phyloP scores from a whole-genome alignment of 2,797 vertebrate genomes.

The Halcyon smyrnensis region DNA sequence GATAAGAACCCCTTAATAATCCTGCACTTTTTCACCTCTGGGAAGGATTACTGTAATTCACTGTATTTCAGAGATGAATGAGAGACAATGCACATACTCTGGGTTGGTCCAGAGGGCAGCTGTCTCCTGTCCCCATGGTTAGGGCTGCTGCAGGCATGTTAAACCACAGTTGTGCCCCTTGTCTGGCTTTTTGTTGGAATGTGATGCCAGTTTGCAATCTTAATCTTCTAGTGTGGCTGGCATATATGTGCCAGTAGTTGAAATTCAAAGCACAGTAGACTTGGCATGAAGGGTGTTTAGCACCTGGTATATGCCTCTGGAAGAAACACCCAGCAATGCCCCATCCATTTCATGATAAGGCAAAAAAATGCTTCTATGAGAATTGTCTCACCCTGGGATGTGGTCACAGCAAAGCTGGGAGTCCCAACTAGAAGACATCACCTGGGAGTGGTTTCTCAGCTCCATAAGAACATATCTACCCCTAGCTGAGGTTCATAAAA shows the following conservation, averaged over 20 bases:
- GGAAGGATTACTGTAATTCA: neutral
- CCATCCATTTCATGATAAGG: neutral
- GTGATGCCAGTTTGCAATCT: neutral
- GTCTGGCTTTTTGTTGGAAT: neutral
- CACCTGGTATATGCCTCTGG: neutral
- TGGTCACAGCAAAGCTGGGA: neutral
- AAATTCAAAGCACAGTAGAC: neutral
- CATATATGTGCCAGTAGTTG: neutral
- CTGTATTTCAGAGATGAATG: neutral
- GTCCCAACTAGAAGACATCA: neutral
- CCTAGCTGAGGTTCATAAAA: neutral
- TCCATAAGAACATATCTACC: neutral
- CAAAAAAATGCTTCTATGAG: neutral
- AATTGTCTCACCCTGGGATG: rapidly evolving
- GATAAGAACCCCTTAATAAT: neutral
- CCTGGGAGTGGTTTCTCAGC: neutral
- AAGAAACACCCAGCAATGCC: neutral
- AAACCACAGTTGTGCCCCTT: neutral
- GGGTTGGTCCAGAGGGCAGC: neutral
- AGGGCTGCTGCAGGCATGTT: neutral
- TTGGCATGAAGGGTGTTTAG: neutral
- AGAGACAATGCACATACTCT: neutral
- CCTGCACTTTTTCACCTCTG: neutral
- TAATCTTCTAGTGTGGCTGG: neutral
- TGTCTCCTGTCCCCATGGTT: neutral